Evolutionary conservation across 2,888 invertebrate genomes (phyloP), one percentile per base, ranked within the genome.

Genomic region (Orthonychiurus folsomi): DNA sequence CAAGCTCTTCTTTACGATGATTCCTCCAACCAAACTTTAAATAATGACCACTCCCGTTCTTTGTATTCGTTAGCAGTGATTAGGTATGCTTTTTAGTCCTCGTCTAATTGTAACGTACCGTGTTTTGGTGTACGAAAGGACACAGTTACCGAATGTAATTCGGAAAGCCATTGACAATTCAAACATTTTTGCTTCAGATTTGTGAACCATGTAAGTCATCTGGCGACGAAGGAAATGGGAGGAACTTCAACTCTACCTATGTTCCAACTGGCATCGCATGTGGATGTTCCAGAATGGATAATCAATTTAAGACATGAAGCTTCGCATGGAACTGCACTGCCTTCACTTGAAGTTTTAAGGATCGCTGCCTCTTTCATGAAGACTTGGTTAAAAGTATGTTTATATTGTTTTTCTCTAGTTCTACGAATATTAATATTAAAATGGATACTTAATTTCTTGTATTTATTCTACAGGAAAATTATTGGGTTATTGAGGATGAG

Each of bases 201-300:
- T 75, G 78, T 85, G 5, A 85, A 85, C 75, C 82, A 84, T 71
- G 81, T 83, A 75, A 77, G 82, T n/a, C 82, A 83, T 69, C 75
- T 80, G 59, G 81, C 81, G 66, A 79, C 80, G 54, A 79, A 78
- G 0, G 81, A 80, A 73, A 80, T 48, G 80, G 21, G 73, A 69
- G 9, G 78, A 79, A 24, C 83, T 70, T 62, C 65, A 5, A 60
- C 63, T 18, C 47, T 62, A 21, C 61, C 65, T 2, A 60, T 69
- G 23, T 80, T 84, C 65, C 78, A 80, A 73, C 83, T 84, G 37
- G 86, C 85, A 0, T 80, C 80, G 66, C 80, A 83, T 76, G 77
- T 85, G 63, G 84, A 84, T 52, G 82, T 91, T 50, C 90, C 91
- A 0, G 83, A 85, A 65, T 90, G 89, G 89, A 81, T 92, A 62